These are phyloP conservation scores for Apotomis turbidana DNA, from an alignment of 2,888 invertebrate species.

Conservation along the genomic window DNA sequence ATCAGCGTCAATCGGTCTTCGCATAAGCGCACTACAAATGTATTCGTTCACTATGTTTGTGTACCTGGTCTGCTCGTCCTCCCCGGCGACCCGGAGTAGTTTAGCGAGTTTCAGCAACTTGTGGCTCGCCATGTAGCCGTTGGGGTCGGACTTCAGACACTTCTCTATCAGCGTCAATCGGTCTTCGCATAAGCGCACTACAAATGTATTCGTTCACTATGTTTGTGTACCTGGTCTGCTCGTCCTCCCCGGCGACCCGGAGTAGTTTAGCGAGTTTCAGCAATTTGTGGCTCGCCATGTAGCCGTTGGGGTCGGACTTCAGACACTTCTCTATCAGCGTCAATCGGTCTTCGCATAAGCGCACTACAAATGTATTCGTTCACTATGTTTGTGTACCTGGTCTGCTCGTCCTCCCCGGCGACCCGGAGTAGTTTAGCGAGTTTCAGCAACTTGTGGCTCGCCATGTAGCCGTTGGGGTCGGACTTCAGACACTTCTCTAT, in stretches of 20 bases:
- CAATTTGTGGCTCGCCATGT: conserved; percentile 85
- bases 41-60: background rate
- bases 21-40: conserved; percentile 82
- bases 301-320: conserved; percentile 81
- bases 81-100: conserved; percentile 83
- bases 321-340: conserved; percentile 86
- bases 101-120: conserved; percentile 86
- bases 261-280: conserved; percentile 86
- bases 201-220: conserved; percentile 35
- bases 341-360: conserved; percentile 85
- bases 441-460: conserved; percentile 85
- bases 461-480: conserved; percentile 84
- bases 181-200: conserved; percentile 85
- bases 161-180: conserved; percentile 85
- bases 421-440: conserved; percentile 86
- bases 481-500: conserved; percentile 85
- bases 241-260: conserved; percentile 82
- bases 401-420: conserved; percentile 77
- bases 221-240: conserved; percentile 59
- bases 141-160: conserved; percentile 82
- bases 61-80: conserved; percentile 75
- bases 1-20: conserved; percentile 85
- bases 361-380: conserved; percentile 69
- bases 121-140: conserved; percentile 85
- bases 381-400: conserved; percentile 54